These are phyloP conservation scores for Drosophila buzzatii DNA, from an alignment of 2,888 invertebrate genomes.

Conservation along the genomic window DNA sequence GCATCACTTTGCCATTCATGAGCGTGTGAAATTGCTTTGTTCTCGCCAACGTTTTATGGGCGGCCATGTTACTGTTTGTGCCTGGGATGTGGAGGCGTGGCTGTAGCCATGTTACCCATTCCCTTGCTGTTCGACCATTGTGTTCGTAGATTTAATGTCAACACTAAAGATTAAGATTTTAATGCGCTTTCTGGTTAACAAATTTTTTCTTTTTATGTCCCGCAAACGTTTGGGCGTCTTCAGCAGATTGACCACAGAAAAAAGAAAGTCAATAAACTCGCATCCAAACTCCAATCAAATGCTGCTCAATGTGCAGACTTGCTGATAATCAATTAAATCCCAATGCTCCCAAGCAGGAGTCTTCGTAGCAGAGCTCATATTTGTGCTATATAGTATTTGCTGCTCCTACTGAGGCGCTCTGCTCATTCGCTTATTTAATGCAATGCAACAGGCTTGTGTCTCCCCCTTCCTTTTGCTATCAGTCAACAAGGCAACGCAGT, in stretches of 20 bases:
- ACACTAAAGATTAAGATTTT: conserved; percentile 80
- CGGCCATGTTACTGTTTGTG: conserved; percentile 26
- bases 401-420: not conserved
- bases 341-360: not conserved
- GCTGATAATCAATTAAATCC: not conserved
- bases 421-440: conserved; percentile 33
- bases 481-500: conserved; percentile 18
- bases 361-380: not conserved
- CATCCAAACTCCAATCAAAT: not conserved
- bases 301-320: not conserved
- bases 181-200: conserved; percentile 61
- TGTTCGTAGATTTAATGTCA: conserved; percentile 69
- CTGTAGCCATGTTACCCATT: conserved; percentile 10
- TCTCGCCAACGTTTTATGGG: conserved; percentile 55
- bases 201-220: conserved; percentile 61
- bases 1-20: conserved; percentile 51
- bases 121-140: conserved; percentile 14
- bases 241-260: not conserved
- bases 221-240: not conserved
- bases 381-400: not conserved
- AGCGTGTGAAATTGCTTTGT: conserved; percentile 75
- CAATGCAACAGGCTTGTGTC: conserved; percentile 22
- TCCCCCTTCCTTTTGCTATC: not conserved
- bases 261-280: not conserved
- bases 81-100: conserved; percentile 28